Evolutionary conservation across 2,888 invertebrate species (phyloP).

Genomic region (Troglohyphantes excavatus): DNA sequence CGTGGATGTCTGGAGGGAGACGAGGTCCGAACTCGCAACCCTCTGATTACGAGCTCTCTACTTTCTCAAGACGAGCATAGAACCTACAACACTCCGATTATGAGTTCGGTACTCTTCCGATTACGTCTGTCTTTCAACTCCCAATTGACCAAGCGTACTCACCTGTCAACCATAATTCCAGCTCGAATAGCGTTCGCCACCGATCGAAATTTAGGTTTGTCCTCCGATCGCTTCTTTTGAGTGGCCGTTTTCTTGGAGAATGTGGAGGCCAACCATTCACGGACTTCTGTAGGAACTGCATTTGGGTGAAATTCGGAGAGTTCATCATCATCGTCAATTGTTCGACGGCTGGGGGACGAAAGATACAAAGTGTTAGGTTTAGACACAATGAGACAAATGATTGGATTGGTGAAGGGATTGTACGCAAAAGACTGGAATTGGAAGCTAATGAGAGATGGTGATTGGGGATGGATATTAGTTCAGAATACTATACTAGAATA

Average conservation of each 20-base stretch:
- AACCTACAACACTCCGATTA: too few species aligned
- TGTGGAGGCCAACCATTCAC: conserved; percentile 98
- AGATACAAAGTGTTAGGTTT: neutral
- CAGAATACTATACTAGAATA: too few species aligned
- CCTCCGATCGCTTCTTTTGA: conserved; percentile 88
- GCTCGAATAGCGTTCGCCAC: conserved; percentile 98
- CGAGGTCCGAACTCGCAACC: too few species aligned
- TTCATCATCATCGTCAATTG: conserved; percentile 90
- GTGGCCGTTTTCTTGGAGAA: conserved; percentile 94
- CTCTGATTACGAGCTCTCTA: too few species aligned
- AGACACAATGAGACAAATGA: neutral
- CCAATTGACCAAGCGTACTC: neutral
- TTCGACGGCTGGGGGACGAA: conserved; percentile 46
- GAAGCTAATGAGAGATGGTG: too few species aligned
- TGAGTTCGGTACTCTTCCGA: too few species aligned
- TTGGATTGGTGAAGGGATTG: too few species aligned
- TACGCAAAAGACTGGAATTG: too few species aligned
- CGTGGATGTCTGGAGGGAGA: too few species aligned
- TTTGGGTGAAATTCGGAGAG: conserved; percentile 97
- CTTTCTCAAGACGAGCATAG: too few species aligned
- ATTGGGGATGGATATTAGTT: too few species aligned
- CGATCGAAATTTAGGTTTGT: conserved; percentile 90
- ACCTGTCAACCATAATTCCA: conserved; percentile 94
- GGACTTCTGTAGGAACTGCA: conserved; percentile 96
- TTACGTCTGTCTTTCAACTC: too few species aligned